Base-by-base conservation (phyloP, 2,113 vertebrate genomes). In the Austrofundulus limnaeus region DNA sequence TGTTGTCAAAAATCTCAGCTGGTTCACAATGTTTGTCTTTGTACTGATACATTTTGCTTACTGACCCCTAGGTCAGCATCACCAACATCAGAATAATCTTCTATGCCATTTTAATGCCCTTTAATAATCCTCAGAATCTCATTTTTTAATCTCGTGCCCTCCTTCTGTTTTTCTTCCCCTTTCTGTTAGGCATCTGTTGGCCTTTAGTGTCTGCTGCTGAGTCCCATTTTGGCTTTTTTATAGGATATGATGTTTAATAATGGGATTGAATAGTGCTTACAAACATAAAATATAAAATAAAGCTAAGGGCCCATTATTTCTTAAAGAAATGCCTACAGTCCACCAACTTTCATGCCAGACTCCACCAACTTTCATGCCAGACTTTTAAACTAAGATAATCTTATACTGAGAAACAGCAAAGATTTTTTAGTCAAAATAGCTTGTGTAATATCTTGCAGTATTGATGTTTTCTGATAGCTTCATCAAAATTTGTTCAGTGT, bases 51-150 rank as follows among this genome's bases (percentile, higher is more conserved):
- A 72, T 78, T 72, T 80, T 65, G 50, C 65, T 61, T 58, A 23
- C 51, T 81, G 87, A 85, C 79, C 43, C 70, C 85, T 66, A 70
- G 57, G 66, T 52, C 66, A 66, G 75, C 61, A 31, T 72, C 77
- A 64, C 53, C 68, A 73, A 72, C 73, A 75, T 77, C 74, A 67
- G 38, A 80, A 77, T 90, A 90, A 91, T 91, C 87, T 87, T 83
- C 76, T 88, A 78, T 86, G 86, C 85, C 84, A 89, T 90, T 91
- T 89, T 91, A 91, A 92, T 91, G 82, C 87, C 77, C 79, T 80
- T 76, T 71, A 55, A 89, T 92, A 90, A 91, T 89, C 88, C 82
- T 57, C 71, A 14, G 16, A 66, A 77, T 87, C 70, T 80, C 65
- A 67, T 84, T 84, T 86, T 89, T 89, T 86, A 89, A 88, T 90